These are phyloP conservation scores for Pelagia noctiluca DNA, from an alignment of 30 jellyfish, hydroid and myxozoan genomes.

Conservation along the genomic window DNA sequence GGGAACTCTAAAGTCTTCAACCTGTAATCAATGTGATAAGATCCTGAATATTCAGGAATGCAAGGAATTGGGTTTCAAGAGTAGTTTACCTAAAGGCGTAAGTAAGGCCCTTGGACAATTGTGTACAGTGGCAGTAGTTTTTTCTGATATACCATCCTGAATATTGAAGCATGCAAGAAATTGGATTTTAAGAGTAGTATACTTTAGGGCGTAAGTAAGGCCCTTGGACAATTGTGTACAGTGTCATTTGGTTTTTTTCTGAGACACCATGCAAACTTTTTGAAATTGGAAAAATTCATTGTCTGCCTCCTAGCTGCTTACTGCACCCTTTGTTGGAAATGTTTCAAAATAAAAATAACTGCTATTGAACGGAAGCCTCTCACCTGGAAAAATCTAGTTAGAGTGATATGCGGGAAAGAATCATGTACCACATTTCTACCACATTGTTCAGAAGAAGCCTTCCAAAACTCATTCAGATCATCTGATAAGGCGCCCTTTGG, in stretches of 20 bases:
- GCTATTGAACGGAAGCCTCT: background rate
- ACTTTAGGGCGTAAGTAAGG: too few relatives aligned
- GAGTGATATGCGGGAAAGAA: constrained; percentile 94
- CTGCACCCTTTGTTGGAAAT: background rate
- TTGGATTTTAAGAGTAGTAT: too few relatives aligned
- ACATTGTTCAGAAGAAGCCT: constrained; percentile 70
- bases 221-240: too few relatives aligned
- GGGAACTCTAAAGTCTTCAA: constrained; percentile 84
- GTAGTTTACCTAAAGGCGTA: background rate
- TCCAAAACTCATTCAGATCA: constrained; percentile 71
- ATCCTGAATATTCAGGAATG: too few relatives aligned
- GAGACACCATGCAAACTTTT: too few relatives aligned
- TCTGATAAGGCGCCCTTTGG: constrained; percentile 87
- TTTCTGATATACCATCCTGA: too few relatives aligned
- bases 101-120: background rate
- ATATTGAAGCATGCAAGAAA: too few relatives aligned
- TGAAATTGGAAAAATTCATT: too few relatives aligned
- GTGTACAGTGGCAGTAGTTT: too few relatives aligned
- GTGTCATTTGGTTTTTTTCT: too few relatives aligned
- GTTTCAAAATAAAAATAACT: too few relatives aligned
- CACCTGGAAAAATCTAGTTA: constrained; percentile 93
- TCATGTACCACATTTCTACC: constrained; percentile 96
- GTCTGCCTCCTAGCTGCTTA: background rate
- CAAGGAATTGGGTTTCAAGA: background rate
- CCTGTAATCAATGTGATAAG: constrained; percentile 48